A percentile compares a stretch with the other conserved stretches of the same genome.
Conservation (phyloP, 2,113 vertebrate species). For the Cichladusa arquata region DNA sequence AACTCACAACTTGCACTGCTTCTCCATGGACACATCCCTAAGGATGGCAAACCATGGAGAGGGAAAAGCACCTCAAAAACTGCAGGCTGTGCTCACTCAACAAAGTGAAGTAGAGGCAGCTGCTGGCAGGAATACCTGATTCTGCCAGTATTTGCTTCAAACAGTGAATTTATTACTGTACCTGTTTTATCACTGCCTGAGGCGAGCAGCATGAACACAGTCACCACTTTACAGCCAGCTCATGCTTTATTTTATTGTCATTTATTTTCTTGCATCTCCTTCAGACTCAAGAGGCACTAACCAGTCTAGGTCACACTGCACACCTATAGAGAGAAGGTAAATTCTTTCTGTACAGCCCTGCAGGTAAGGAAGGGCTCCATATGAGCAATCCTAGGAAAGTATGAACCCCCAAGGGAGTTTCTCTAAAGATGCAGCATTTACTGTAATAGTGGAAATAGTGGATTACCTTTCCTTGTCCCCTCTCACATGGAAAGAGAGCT, state of each 20-base stretch:
- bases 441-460: too few relatives aligned
- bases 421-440: background rate
- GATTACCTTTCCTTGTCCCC: background rate
- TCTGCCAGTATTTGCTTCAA: background rate
- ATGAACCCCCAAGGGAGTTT: background rate
- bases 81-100: background rate
- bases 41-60: background rate
- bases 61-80: background rate
- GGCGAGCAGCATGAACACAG: background rate
- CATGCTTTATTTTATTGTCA: background rate
- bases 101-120: background rate
- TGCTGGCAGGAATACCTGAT: background rate
- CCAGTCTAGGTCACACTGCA: background rate
- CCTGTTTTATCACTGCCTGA: background rate
- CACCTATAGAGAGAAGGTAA: background rate
- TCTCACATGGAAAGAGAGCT: background rate
- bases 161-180: background rate
- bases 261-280: background rate
- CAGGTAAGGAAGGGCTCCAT: background rate
- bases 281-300: background rate
- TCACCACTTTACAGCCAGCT: background rate
- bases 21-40: rapidly evolving
- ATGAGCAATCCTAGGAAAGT: background rate
- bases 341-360: background rate
- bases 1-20: background rate